Evolutionary conservation across 2,888 invertebrate genomes (phyloP), one percentile per base, ranked within the genome.

Genomic region (Sinopyrophorus schimmeli): DNA sequence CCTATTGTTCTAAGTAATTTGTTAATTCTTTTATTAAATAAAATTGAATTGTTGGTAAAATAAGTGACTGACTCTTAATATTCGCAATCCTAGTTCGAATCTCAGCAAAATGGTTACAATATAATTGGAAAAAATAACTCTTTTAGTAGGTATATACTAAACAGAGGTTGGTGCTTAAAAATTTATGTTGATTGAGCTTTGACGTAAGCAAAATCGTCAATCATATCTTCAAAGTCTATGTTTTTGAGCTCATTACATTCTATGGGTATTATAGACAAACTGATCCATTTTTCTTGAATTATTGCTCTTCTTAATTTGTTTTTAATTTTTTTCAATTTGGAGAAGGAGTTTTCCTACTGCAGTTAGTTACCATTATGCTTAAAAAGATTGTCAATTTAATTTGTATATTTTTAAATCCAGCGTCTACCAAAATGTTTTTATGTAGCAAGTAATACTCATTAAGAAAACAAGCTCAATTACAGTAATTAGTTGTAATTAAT

Each of bases 141-240:
- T 26, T 46, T 18, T 27, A 32, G 32, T n/a, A n/a, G n/a, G n/a
- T n/a, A 32, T 32, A 2, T 20, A 16, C 16, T 10, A 32, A 15
- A 14, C 27, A 30, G 40, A 26, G 32, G 31, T 39, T 39, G 28
- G 39, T 39, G 26, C 28, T 39, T 27, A 39, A 31, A 52, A 53
- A 20, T 52, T 39, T 37, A 21, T 21, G 21, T 2, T 21, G 21
- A 21, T 41, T 48, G 38, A 28, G 47, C 39, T 47, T 53, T 53
- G 31, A 20, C 5, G 55, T 51, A 42, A 47, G 46, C 59, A 60
- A 61, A 63, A 51, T 61, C 55, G 55, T 58, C 50, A 53, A 59
- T 62, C 48, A 60, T 47, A 44, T 59, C 50, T 55, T 60, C 55
- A 58, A 64, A 61, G 44, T 62, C 60, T 43, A 57, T 55, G 44